These are phyloP conservation scores for Siderastrea radians DNA, from an alignment of 92 coral and sea anemone species.

Conservation along the genomic window DNA sequence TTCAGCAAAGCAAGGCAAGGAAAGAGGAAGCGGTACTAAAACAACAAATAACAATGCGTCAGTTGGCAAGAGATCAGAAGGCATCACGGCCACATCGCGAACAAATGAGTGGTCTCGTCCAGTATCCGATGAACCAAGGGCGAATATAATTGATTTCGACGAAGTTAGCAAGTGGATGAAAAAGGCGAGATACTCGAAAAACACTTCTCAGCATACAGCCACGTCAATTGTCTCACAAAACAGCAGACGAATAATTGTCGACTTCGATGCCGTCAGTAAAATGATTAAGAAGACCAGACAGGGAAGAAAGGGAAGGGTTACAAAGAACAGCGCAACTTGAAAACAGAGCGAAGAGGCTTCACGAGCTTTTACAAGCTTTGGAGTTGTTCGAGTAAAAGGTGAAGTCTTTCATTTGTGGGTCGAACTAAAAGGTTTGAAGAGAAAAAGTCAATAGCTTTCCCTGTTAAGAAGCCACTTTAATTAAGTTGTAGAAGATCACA, in stretches of 20 bases:
- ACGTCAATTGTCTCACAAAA: not conserved
- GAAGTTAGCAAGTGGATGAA: slow-evolving; percentile 26
- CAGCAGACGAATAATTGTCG: no score
- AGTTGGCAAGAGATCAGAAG: not conserved
- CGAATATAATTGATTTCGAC: slow-evolving; percentile 12
- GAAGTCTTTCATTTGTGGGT: no score
- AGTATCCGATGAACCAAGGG: not conserved
- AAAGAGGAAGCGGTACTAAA: no score
- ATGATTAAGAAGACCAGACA: no score
- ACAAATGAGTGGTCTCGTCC: not conserved
- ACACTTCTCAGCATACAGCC: not conserved
- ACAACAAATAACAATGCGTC: not conserved
- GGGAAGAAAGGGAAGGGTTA: not conserved
- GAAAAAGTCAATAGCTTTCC: no score
- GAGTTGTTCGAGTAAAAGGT: not conserved
- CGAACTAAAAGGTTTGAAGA: no score
- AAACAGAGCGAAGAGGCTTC: not conserved
- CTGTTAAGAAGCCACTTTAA: no score
- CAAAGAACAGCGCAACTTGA: not conserved
- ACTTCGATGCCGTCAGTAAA: not conserved
- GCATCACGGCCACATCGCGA: not conserved
- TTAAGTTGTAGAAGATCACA: no score
- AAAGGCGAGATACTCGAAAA: not conserved
- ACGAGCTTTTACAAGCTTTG: not conserved
- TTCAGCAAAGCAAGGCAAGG: not conserved